Evolutionary conservation across 2,888 invertebrate species (phyloP), one percentile per base, ranked within the genome.

Genomic region (Protodeltote pygarga): DNA sequence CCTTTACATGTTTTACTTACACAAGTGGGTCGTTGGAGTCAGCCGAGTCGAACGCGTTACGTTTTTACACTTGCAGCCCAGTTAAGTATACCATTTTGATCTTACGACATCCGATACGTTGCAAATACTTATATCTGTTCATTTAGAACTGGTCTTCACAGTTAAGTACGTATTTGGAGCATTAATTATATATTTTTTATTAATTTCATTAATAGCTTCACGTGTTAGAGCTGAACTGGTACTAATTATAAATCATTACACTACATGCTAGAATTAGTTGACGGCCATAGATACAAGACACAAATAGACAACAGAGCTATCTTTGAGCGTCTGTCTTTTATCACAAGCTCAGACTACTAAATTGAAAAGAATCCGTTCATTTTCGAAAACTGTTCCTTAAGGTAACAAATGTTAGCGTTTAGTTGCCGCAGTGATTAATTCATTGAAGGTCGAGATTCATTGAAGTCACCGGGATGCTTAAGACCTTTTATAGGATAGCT

Each of bases 1-100:
- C 73, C 73, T 75, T 74, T 48, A 34, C 33, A 47, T 34, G 38
- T 51, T 61, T 55, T 23, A 45, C 44, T 59, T 72, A 73, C 75
- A 65, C 79, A 85, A 82, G 77, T 85, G 71, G 85, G 75, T 58
- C 84, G 71, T 48, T 54, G 60, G 52, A 65, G 53, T 66, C 83
- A 77, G 73, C 75, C 66, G 71, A 80, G 71, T 79, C 66, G 76
- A 82, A 84, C 81, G 73, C 77, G 70, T 82, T 82, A 76, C 78
- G 78, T 83, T 81, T 75, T 79, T 75, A 75, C 73, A 77, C 57
- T 61, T 69, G 34, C 41, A 54, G 62, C 47, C 51, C 46, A 50
- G 33, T 54, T 54, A 20, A 35, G 23, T 49, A 44, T 45, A 39
- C 45, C n/a, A 51, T 25, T 46, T 23, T 34, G 10, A 35, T 44